A percentile compares a stretch with the other conserved stretches of the same genome.
These are phyloP conservation scores for Sitophilus oryzae DNA, from an alignment of 1,140 invertebrate species.

Conservation along the genomic window DNA sequence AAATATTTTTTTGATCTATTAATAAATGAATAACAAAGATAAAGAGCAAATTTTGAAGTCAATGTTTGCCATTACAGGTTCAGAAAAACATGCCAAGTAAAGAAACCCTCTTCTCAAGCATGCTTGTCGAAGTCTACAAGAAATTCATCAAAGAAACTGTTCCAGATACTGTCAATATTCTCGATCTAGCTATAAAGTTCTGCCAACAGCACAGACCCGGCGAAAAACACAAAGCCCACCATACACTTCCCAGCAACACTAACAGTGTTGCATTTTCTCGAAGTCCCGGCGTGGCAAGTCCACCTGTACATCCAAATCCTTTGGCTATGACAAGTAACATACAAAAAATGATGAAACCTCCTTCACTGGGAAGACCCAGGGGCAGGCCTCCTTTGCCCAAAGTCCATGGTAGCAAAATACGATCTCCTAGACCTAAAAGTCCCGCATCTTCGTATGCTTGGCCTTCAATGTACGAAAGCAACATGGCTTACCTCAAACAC, in stretches of 20 bases:
- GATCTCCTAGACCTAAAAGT: conserved; percentile 28
- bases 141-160: conserved; percentile 45
- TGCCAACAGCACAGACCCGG: conserved; percentile 41
- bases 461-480: conserved; percentile 22
- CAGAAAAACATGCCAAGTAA: conserved; percentile 56
- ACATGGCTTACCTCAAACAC: conserved; percentile 36
- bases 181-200: conserved; percentile 45
- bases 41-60: no score
- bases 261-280: conserved; percentile 14
- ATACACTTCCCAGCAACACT: conserved; percentile 16
- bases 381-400: conserved; percentile 40
- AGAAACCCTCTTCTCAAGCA: conserved; percentile 49
- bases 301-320: conserved; percentile 34
- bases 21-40: no score
- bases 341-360: conserved; percentile 30
- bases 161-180: conserved; percentile 39
- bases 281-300: conserved; percentile 15
- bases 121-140: conserved; percentile 58
- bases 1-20: no score
- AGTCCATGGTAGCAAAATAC: conserved; percentile 29
- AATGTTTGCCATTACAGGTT: no score
- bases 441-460: conserved; percentile 28
- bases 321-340: conserved; percentile 20
- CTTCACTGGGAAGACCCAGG: conserved; percentile 35
- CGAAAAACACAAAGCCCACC: conserved; percentile 29